Conservation (phyloP, 2,888 invertebrate species). For the Desoria tigrina region DNA sequence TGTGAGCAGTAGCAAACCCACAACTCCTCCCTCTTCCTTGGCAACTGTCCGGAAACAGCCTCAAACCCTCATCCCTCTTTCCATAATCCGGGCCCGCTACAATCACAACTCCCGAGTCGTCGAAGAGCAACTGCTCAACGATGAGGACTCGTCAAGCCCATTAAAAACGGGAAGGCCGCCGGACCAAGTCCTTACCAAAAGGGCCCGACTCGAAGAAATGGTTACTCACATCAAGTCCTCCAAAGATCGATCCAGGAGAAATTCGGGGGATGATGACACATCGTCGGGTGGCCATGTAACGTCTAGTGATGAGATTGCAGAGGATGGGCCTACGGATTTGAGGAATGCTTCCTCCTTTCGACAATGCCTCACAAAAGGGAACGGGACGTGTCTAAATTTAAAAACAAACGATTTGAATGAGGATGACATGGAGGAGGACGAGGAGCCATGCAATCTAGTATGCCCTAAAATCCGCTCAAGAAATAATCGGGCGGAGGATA, state of each 20-base stretch:
- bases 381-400: constrained; percentile 28
- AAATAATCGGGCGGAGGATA: not conserved
- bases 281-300: constrained; percentile 51
- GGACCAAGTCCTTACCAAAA: constrained; percentile 48
- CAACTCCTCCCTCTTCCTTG: constrained; percentile 34
- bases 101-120: constrained; percentile 39
- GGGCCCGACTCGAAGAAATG: constrained; percentile 53
- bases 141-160: constrained; percentile 16
- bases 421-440: constrained; percentile 37
- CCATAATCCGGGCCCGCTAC: constrained; percentile 51
- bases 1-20: constrained; percentile 30
- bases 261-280: constrained; percentile 53
- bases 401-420: constrained; percentile 31
- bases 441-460: constrained; percentile 51
- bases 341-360: constrained; percentile 29
- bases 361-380: constrained; percentile 18
- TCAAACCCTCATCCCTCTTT: constrained; percentile 51
- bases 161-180: constrained; percentile 24
- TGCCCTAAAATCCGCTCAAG: constrained; percentile 23
- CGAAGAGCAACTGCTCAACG: constrained; percentile 23
- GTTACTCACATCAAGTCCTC: constrained; percentile 52
- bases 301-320: constrained; percentile 52
- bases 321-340: constrained; percentile 48
- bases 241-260: constrained; percentile 44
- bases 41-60: constrained; percentile 42